A percentile compares a stretch with the other conserved stretches of the same genome.
Evolutionary conservation across 1,140 invertebrate genomes (phyloP).

Genomic region (Bombyx mandarina): DNA sequence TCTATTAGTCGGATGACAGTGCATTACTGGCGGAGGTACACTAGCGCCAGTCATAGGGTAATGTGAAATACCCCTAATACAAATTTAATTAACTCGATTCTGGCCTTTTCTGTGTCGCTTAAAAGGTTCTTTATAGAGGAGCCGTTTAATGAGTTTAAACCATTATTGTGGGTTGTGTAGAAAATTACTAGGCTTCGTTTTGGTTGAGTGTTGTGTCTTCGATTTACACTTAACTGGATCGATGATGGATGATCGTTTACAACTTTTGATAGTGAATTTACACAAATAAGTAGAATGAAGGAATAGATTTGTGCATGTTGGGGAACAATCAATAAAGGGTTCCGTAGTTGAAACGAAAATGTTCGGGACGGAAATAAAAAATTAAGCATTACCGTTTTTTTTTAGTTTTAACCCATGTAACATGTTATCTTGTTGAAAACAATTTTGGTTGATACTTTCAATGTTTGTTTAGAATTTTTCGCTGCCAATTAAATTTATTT

Average conservation of each 20-base stretch:
- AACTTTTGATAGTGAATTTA: no score
- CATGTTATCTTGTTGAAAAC: no score
- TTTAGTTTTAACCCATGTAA: no score
- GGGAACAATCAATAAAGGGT: background rate
- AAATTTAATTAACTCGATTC: slow-evolving; percentile 66
- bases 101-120: slow-evolving; percentile 46
- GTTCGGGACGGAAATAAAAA: no score
- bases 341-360: no score
- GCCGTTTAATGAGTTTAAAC: slow-evolving; percentile 63
- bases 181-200: slow-evolving; percentile 60
- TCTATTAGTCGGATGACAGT: slow-evolving; percentile 63
- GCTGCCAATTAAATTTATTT: no score
- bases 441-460: no score
- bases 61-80: slow-evolving; percentile 49
- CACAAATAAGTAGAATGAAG: no score
- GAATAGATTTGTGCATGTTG: background rate
- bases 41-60: slow-evolving; percentile 56
- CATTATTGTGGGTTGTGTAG: slow-evolving; percentile 52
- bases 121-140: slow-evolving; percentile 50
- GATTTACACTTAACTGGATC: slow-evolving; percentile 6
- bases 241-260: slow-evolving; percentile 39
- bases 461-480: no score
- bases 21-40: slow-evolving; percentile 39
- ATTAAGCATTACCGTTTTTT: no score
- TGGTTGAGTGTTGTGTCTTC: slow-evolving; percentile 39